Conservation (phyloP, 2,888 invertebrate species). For the Gortyna flavago region DNA sequence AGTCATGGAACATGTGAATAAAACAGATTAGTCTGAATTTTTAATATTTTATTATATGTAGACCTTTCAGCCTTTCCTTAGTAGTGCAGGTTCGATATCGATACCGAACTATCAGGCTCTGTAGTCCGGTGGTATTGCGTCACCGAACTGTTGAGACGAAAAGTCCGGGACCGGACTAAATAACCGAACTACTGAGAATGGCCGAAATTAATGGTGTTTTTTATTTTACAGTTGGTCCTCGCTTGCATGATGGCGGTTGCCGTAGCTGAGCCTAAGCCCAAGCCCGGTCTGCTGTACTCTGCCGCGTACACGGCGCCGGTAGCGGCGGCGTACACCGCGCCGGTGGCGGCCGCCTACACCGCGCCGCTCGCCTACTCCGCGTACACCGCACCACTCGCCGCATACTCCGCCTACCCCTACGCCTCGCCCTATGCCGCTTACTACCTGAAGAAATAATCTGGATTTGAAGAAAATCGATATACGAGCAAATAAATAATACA, state of each 20-base stretch:
- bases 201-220: slow-evolving; percentile 8
- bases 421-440: slow-evolving; percentile 70
- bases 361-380: slow-evolving; percentile 72
- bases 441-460: slow-evolving; percentile 44
- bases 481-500: slow-evolving; percentile 4
- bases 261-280: slow-evolving; percentile 71
- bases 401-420: slow-evolving; percentile 75
- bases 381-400: slow-evolving; percentile 63
- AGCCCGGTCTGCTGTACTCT: slow-evolving; percentile 79
- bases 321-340: slow-evolving; percentile 78
- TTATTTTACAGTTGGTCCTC: slow-evolving; percentile 77
- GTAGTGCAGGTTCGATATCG: no score
- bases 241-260: slow-evolving; percentile 81
- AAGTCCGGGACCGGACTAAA: no score
- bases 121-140: no score
- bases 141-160: no score
- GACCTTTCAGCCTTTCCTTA: no score
- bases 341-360: slow-evolving; percentile 75
- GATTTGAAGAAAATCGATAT: neutral
- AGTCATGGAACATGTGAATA: neutral
- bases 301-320: slow-evolving; percentile 73
- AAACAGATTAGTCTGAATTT: no score
- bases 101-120: no score
- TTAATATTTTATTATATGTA: no score
- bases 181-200: no score